phyloP scores from a whole-genome alignment of 2,797 vertebrate species.

The Varecia variegata region DNA sequence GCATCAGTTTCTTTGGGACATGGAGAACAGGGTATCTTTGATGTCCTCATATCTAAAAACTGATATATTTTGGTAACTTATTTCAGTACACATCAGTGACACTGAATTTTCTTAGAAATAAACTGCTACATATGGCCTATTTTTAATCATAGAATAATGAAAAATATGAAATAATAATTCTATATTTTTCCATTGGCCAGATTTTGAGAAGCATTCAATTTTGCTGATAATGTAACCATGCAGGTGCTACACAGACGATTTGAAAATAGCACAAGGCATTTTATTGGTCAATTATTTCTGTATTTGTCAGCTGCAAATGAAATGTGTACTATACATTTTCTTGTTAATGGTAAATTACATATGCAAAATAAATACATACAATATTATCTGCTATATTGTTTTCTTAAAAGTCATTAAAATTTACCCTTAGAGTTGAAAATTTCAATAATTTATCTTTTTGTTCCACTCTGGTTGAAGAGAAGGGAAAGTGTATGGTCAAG shows the following conservation, averaged over 20 bases:
- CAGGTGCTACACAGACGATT: background rate
- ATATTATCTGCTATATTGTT: background rate
- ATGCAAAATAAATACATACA: background rate
- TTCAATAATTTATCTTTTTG: background rate
- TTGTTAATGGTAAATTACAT: background rate
- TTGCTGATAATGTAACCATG: background rate
- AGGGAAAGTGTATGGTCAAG: background rate
- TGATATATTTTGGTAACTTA: background rate
- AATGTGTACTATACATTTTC: background rate
- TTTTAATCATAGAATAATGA: background rate
- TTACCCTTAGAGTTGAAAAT: background rate
- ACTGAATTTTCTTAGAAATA: conserved; percentile 20
- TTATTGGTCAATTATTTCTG: background rate
- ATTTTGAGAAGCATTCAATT: background rate
- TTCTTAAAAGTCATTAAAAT: background rate
- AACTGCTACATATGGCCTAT: background rate
- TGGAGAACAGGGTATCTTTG: background rate
- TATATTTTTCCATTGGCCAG: background rate
- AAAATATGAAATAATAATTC: background rate
- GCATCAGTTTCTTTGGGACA: background rate
- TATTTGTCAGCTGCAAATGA: background rate
- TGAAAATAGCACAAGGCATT: background rate
- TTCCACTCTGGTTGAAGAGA: background rate
- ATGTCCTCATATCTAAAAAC: background rate
- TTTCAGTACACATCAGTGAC: background rate